Conservation (phyloP, 2,113 vertebrate species). For the Pimephales promelas region DNA sequence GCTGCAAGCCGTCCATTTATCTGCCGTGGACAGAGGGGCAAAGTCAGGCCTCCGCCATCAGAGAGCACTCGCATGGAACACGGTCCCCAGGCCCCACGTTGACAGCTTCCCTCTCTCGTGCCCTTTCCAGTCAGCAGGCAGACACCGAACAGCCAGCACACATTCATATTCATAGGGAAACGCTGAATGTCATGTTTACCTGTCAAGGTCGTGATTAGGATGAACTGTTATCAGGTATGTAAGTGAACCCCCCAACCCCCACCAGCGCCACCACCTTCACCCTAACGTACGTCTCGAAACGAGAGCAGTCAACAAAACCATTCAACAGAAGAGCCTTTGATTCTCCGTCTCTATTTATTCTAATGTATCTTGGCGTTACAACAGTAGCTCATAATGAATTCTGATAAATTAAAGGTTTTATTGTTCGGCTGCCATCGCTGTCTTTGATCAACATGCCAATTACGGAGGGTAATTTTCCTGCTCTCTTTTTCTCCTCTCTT, state of each 20-base stretch:
- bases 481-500: constrained; percentile 77
- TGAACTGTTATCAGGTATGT: constrained; percentile 68
- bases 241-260: constrained; percentile 45
- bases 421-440: constrained; percentile 86
- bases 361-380: constrained; percentile 80
- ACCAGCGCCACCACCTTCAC: constrained; percentile 41
- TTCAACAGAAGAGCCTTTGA: constrained; percentile 77
- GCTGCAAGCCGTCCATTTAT: constrained; percentile 68
- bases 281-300: constrained; percentile 54
- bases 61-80: constrained; percentile 32
- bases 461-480: constrained; percentile 86
- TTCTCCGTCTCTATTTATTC: constrained; percentile 83
- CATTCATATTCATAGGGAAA: constrained; percentile 65
- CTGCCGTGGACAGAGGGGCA: constrained; percentile 57
- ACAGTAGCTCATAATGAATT: constrained; percentile 94
- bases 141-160: constrained; percentile 39
- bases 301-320: constrained; percentile 67
- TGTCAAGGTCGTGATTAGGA: constrained; percentile 70
- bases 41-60: constrained; percentile 47
- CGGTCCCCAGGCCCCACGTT: constrained; percentile 51
- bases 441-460: constrained; percentile 94
- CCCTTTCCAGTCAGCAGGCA: constrained; percentile 61
- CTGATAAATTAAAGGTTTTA: constrained; percentile 97
- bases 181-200: constrained; percentile 68
- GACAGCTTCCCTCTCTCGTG: constrained; percentile 63